Evolutionary conservation across 2,888 invertebrate genomes (phyloP).

Genomic region (Tipula helvola): DNA sequence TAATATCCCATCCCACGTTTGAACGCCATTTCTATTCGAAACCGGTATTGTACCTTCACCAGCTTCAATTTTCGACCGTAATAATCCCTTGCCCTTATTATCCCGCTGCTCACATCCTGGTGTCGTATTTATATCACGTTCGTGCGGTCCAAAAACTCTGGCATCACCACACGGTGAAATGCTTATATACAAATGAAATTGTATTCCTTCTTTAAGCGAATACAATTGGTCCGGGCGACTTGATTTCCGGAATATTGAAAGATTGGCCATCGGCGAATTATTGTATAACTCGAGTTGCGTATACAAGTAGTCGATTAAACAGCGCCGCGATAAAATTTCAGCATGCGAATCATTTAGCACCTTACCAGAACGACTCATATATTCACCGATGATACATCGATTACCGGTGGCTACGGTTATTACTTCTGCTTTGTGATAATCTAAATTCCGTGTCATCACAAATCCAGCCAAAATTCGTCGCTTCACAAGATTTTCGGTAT

Average conservation of each 20-base stretch:
- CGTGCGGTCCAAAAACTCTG: conserved; percentile 84
- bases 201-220: conserved; percentile 56
- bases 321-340: conserved; percentile 81
- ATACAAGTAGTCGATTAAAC: conserved; percentile 66
- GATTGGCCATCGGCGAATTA: conserved; percentile 20
- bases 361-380: conserved; percentile 75
- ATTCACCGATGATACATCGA: conserved; percentile 89
- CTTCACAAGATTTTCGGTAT: conserved; percentile 59
- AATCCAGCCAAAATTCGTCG: conserved; percentile 93
- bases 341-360: conserved; percentile 94
- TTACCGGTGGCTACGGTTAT: conserved; percentile 80
- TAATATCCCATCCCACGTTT: conserved; percentile 92
- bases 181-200: conserved; percentile 91
- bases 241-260: conserved; percentile 12
- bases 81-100: conserved; percentile 57
- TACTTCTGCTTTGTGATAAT: conserved; percentile 35
- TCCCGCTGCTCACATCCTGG: conserved; percentile 50
- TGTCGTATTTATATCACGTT: conserved; percentile 40
- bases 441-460: conserved; percentile 66
- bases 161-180: conserved; percentile 98
- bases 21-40: conserved; percentile 63
- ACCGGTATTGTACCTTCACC: conserved; percentile 92
- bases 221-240: conserved; percentile 29
- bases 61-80: conserved; percentile 92
- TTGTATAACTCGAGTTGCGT: conserved; percentile 58